Evolutionary conservation across 2,797 vertebrate genomes (phyloP).

Genomic region (Smutsia gigantea): DNA sequence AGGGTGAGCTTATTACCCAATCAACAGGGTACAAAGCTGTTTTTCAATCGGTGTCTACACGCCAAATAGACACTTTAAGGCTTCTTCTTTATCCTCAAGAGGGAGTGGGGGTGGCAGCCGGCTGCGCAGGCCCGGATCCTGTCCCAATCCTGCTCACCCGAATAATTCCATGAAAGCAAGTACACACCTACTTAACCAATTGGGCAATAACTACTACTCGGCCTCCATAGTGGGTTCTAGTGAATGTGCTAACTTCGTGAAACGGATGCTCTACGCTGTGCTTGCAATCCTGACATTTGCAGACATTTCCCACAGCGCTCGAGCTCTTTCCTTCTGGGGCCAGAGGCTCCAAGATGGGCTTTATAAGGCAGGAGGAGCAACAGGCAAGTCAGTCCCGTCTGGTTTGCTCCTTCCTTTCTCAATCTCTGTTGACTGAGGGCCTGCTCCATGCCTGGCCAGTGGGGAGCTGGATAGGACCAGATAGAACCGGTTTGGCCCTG

Average conservation of each 20-base stretch:
- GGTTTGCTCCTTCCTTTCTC: not conserved
- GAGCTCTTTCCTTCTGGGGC: not conserved
- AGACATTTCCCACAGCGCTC: not conserved
- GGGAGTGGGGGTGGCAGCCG: not conserved
- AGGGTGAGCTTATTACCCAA: constrained; percentile 4
- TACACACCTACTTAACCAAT: not conserved
- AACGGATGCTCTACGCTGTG: not conserved
- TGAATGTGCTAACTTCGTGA: not conserved
- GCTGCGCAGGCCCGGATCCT: not conserved
- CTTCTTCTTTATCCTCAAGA: constrained; percentile 6
- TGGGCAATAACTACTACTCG: too few species aligned
- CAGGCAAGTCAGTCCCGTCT: not conserved
- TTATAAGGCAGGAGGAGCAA: not conserved
- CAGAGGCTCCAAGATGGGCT: not conserved
- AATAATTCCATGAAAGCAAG: not conserved
- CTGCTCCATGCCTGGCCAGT: not conserved
- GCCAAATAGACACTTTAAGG: not conserved
- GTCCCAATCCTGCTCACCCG: not conserved
- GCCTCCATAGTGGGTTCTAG: not conserved
- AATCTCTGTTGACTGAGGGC: not conserved
- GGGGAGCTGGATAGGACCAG: not conserved
- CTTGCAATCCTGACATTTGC: not conserved
- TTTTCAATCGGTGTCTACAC: constrained; percentile 3
- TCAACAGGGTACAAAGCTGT: constrained; percentile 34
- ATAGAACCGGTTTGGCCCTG: not conserved